Evolutionary conservation across 2,888 invertebrate species (phyloP).

Genomic region (Acronicta psi): DNA sequence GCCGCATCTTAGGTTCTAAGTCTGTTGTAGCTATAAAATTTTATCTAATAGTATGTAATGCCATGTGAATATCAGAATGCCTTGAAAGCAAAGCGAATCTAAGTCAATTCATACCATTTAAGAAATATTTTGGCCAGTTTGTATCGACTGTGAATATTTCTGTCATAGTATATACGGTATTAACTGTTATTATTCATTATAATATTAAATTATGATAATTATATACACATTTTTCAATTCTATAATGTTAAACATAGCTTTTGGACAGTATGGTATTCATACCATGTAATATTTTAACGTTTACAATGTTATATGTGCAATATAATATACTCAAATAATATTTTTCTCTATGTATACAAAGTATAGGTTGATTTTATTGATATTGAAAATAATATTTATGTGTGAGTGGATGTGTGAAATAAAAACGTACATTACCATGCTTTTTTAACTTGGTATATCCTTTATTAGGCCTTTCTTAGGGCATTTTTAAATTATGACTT

Average conservation of each 20-base stretch:
- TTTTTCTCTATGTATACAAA: slow-evolving; percentile 4
- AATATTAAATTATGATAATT: slow-evolving; percentile 13
- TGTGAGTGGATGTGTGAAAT: slow-evolving; percentile 6
- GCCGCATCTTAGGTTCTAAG: slow-evolving; percentile 94
- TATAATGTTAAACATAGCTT: slow-evolving; percentile 15
- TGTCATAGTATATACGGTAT: slow-evolving; percentile 15
- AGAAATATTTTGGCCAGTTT: slow-evolving; percentile 72
- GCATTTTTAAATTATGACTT: slow-evolving; percentile 5
- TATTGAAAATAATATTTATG: slow-evolving; percentile 28
- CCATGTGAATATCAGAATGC: slow-evolving; percentile 77
- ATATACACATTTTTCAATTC: slow-evolving; percentile 17
- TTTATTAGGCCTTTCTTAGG: slow-evolving; percentile 1
- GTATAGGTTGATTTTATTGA: not conserved
- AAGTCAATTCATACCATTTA: slow-evolving; percentile 82
- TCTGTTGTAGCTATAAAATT: slow-evolving; percentile 74
- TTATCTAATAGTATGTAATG: slow-evolving; percentile 74
- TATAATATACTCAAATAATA: slow-evolving; percentile 11
- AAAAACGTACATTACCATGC: slow-evolving; percentile 33
- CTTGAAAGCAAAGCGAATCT: slow-evolving; percentile 76
- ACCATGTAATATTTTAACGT: slow-evolving; percentile 23
- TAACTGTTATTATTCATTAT: slow-evolving; percentile 26
- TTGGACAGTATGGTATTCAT: slow-evolving; percentile 22
- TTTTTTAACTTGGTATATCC: slow-evolving; percentile 25
- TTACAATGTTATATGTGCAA: slow-evolving; percentile 30
- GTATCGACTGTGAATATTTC: slow-evolving; percentile 20